phyloP scores from a whole-genome alignment of 1,140 invertebrate genomes.

The Steinernema khuongi region DNA sequence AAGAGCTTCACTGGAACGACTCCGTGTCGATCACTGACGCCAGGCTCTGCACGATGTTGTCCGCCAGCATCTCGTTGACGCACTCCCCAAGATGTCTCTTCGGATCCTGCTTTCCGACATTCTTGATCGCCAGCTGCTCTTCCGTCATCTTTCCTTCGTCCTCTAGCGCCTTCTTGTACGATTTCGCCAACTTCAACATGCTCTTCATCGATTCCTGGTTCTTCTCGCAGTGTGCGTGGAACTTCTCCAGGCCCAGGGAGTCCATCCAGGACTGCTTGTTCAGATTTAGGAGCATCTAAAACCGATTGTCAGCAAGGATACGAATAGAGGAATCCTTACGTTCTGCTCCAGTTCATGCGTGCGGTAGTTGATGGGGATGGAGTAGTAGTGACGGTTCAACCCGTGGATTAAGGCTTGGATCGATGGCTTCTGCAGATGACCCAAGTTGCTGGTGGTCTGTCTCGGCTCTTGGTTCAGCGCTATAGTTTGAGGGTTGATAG shows the following conservation, averaged over 20 bases:
- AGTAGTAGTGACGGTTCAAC: conserved; percentile 97
- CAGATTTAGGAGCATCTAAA: conserved; percentile 89
- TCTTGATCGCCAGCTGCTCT: conserved; percentile 97
- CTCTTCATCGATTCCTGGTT: conserved; percentile 82
- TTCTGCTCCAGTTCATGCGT: conserved; percentile 98
- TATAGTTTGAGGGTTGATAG: conserved; percentile 99
- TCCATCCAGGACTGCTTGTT: conserved; percentile 99
- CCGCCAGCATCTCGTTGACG: conserved; percentile 91
- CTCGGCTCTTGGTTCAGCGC: conserved; percentile 95
- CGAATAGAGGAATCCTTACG: conserved; percentile 47
- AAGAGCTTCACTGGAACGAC: conserved; percentile 39
- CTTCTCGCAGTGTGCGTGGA: conserved; percentile 82
- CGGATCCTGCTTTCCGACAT: conserved; percentile 99
- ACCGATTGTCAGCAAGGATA: neutral
- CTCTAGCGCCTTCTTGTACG: conserved; percentile 96
- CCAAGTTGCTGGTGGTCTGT: conserved; percentile 96
- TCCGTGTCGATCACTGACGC: conserved; percentile 97
- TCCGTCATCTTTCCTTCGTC: conserved; percentile 99
- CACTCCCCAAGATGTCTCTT: conserved; percentile 98
- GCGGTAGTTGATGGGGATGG: conserved; percentile 97
- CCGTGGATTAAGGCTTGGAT: conserved; percentile 98
- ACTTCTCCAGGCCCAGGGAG: conserved; percentile 86
- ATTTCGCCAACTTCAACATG: conserved; percentile 94
- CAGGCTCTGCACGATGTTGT: conserved; percentile 96
- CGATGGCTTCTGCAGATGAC: conserved; percentile 97